phyloP scores from a whole-genome alignment of 2,113 vertebrate species.

The Lichenostomus cassidix region DNA sequence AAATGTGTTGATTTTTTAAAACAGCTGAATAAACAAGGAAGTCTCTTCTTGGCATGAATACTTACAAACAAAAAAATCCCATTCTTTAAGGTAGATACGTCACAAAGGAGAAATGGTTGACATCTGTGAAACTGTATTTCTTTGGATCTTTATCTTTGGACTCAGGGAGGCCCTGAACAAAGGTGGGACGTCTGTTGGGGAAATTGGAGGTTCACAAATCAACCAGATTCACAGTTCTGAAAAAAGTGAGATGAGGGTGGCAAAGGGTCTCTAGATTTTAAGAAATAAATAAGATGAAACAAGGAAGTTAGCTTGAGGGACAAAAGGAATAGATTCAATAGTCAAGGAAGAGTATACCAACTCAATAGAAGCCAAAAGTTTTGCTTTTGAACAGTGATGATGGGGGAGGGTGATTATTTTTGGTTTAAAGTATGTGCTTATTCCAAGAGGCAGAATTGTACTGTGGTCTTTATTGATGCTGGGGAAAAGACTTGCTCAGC shows the following conservation, averaged over 20 bases:
- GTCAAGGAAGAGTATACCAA: not conserved
- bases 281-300: not conserved
- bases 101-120: not conserved
- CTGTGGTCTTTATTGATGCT: not conserved
- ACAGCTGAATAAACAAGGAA: not conserved
- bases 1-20: not conserved
- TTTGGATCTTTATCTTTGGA: not conserved
- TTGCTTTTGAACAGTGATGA: not conserved
- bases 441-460: not conserved
- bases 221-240: not conserved
- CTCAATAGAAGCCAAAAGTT: not conserved
- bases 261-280: not conserved
- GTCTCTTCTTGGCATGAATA: not conserved
- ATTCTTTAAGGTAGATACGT: not conserved
- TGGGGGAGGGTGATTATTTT: not conserved
- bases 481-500: not conserved
- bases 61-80: not conserved
- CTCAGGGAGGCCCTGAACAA: not conserved
- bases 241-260: not conserved
- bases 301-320: not conserved
- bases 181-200: not conserved
- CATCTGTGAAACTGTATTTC: not conserved
- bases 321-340: not conserved
- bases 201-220: not conserved
- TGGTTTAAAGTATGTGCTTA: not conserved